Base-by-base conservation (phyloP, 2,797 vertebrate species). In the Melanotaenia parkinsoni region DNA sequence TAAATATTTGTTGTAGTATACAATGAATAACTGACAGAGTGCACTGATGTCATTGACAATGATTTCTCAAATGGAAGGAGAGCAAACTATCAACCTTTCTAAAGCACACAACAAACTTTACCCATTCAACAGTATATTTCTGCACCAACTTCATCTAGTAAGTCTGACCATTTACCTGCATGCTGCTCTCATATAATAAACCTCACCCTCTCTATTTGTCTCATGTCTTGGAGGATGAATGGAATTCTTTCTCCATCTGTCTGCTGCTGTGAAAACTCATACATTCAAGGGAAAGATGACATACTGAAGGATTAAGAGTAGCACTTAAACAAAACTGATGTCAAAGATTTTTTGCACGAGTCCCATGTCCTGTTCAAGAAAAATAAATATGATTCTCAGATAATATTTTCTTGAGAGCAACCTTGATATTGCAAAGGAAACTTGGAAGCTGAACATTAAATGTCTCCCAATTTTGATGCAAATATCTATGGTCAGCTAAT, bases 141-240 rank as follows among this genome's bases (percentile, higher is more conserved):
- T 67, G 47, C 58, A 65, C 63, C 62, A 82, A 74, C 77, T 80
- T 86, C 60, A 75, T 81, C 77, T 64, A 79, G 65, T 76, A 74
- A 79, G 56, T 81, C 37, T 66, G 20, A 77, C 82, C 57, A 73
- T 81, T 89, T 80, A 71, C 76, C 77, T 63, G 54, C 80, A 80
- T 80, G 76, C 85, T 85, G 78, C 63, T 84, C 80, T 86, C 74
- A 72, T 83, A 77, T 40, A 79, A 84, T 24, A 88, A 82, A 82
- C 76, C 74, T 77, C 63, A 82, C 70, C 85, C 70, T 64, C 51
- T 63, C 76, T 80, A 78, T 82, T 76, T 83, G 73, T 91, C 70
- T 87, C 50, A 43, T 67, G 79, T 80, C 83, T 64, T 59, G 14
- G 8, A 22, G 63, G 54, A 86, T 81, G 61, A 74, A 89, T 86